phyloP scores from a whole-genome alignment of 2,797 vertebrate species.

The Peromyscus melanophrys region DNA sequence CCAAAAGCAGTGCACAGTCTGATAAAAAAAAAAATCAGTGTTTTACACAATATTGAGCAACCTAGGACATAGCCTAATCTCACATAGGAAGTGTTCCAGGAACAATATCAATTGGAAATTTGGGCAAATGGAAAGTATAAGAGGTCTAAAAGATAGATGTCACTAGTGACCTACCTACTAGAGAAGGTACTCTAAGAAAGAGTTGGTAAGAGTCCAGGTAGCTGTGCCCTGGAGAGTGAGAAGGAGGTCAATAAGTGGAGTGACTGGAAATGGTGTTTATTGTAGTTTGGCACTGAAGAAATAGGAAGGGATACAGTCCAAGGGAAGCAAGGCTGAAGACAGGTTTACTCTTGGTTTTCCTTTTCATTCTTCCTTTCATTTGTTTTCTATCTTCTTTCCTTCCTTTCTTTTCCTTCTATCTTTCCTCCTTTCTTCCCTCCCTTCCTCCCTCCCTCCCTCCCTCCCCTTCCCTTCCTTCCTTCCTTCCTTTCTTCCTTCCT shows the following conservation, averaged over 20 bases:
- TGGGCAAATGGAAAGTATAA: neutral
- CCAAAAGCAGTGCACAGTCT: neutral
- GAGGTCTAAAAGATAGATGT: neutral
- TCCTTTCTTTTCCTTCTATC: neutral
- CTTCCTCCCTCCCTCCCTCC: no score
- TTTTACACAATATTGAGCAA: neutral
- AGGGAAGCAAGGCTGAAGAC: slow-evolving; percentile 53
- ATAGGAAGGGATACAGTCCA: neutral
- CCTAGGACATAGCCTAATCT: neutral
- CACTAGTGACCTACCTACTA: slow-evolving; percentile 4
- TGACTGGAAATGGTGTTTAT: neutral
- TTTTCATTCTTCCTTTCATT: neutral
- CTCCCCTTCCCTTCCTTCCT: no score
- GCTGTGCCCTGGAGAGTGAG: neutral
- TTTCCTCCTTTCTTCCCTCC: no score
- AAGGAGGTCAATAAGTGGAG: neutral
- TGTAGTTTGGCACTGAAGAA: neutral
- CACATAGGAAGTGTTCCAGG: neutral
- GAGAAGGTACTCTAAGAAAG: neutral
- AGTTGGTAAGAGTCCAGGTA: neutral
- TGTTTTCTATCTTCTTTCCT: neutral
- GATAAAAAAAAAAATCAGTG: neutral
- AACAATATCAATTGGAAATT: neutral
- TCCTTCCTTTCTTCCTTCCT: neutral
- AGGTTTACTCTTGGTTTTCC: neutral